phyloP scores from a whole-genome alignment of 2,888 invertebrate genomes.

The Aporophyla lueneburgensis region DNA sequence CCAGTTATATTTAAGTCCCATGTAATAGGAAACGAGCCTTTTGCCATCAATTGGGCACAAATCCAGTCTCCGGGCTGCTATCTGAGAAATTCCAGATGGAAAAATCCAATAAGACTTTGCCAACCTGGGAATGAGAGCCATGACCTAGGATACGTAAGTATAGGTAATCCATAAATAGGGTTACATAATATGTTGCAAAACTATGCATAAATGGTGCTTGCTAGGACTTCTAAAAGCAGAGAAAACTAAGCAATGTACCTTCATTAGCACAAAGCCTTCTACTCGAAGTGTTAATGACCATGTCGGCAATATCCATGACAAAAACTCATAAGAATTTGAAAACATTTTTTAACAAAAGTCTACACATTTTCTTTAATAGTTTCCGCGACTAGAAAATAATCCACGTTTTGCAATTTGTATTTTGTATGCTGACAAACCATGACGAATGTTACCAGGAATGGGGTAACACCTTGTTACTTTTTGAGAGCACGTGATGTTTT shows the following conservation, averaged over 20 bases:
- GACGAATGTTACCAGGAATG: slow-evolving; percentile 26
- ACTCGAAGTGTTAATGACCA: slow-evolving; percentile 36
- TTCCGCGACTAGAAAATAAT: slow-evolving; percentile 31
- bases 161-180: neutral
- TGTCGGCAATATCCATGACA: slow-evolving; percentile 46
- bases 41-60: too few relatives aligned
- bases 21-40: neutral
- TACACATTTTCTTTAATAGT: slow-evolving; percentile 38
- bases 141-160: neutral
- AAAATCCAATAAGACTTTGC: too few relatives aligned
- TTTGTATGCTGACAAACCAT: slow-evolving; percentile 9
- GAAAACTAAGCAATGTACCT: neutral
- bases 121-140: too few relatives aligned
- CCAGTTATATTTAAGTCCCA: too few relatives aligned
- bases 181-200: neutral
- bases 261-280: slow-evolving; percentile 4
- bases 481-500: neutral
- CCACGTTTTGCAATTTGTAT: slow-evolving; percentile 34
- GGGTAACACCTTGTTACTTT: neutral
- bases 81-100: too few relatives aligned
- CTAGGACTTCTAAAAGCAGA: neutral
- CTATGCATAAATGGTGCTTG: too few relatives aligned
- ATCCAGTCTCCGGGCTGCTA: too few relatives aligned
- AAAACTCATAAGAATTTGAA: slow-evolving; percentile 4
- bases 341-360: slow-evolving; percentile 33